These are phyloP conservation scores for Drosophila phalerata DNA, from an alignment of 2,888 invertebrate species.

Conservation along the genomic window DNA sequence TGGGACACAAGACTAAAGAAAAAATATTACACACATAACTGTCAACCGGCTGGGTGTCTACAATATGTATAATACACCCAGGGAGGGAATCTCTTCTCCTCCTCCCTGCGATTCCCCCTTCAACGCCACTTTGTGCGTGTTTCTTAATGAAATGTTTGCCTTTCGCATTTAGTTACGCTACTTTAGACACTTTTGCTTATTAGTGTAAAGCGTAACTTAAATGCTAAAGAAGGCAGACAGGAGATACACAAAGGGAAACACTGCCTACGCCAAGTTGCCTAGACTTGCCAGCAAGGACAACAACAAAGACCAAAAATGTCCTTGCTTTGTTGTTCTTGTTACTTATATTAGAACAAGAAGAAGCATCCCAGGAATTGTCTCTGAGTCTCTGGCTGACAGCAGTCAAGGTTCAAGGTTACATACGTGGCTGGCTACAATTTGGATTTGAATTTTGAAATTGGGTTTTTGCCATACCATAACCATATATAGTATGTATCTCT, in stretches of 20 bases:
- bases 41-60: slow-evolving; percentile 58
- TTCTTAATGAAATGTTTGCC: slow-evolving; percentile 82
- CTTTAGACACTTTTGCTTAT: slow-evolving; percentile 82
- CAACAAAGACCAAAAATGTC: slow-evolving; percentile 44
- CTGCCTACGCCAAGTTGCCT: slow-evolving; percentile 46
- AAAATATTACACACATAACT: slow-evolving; percentile 77
- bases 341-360: slow-evolving; percentile 38
- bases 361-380: slow-evolving; percentile 58
- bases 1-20: slow-evolving; percentile 32
- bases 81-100: background rate
- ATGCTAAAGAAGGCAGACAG: slow-evolving; percentile 39
- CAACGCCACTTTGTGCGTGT: slow-evolving; percentile 61
- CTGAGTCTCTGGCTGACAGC: slow-evolving; percentile 13
- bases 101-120: background rate
- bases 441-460: slow-evolving; percentile 23
- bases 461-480: slow-evolving; percentile 13
- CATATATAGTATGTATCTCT: slow-evolving; percentile 4
- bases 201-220: slow-evolving; percentile 79
- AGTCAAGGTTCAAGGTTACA: slow-evolving; percentile 74
- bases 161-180: slow-evolving; percentile 80
- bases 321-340: slow-evolving; percentile 56
- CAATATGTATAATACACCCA: slow-evolving; percentile 28
- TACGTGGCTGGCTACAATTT: slow-evolving; percentile 43
- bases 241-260: slow-evolving; percentile 13
- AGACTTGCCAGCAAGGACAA: slow-evolving; percentile 39